These are phyloP conservation scores for Deilephila porcellus DNA, from an alignment of 2,888 invertebrate species.

Conservation along the genomic window DNA sequence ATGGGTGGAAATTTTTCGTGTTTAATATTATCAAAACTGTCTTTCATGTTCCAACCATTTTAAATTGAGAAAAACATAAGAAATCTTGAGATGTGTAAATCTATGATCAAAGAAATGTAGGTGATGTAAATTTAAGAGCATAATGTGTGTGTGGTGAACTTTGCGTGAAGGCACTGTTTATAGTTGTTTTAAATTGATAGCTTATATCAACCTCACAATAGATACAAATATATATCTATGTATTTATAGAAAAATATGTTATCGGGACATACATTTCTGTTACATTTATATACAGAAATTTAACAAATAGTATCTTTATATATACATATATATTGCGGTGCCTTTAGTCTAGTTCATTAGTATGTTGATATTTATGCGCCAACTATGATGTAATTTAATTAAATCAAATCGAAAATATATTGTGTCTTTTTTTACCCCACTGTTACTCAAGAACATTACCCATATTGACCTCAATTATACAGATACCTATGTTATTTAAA, in stretches of 20 bases:
- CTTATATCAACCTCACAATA: not conserved
- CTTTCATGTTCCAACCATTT: not conserved
- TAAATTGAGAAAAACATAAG: not conserved
- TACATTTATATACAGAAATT: not conserved
- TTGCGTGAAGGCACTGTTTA: not conserved
- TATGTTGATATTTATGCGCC: not conserved
- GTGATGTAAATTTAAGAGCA: not conserved
- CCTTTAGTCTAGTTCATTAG: conserved; percentile 2
- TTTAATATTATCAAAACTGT: not conserved
- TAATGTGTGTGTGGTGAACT: not conserved
- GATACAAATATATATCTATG: not conserved
- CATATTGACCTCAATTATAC: too few species aligned
- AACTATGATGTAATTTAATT: too few species aligned
- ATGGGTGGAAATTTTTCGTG: not conserved
- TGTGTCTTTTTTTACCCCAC: too few species aligned
- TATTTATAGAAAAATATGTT: not conserved
- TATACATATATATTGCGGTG: not conserved
- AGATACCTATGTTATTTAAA: too few species aligned
- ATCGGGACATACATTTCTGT: not conserved
- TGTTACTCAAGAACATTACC: too few species aligned
- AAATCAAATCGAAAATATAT: too few species aligned
- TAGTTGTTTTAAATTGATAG: not conserved
- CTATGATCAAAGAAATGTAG: not conserved
- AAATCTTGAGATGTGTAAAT: not conserved
- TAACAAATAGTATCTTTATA: not conserved